phyloP scores from a whole-genome alignment of 2,797 vertebrate genomes.

The Cossypha dichroa region DNA sequence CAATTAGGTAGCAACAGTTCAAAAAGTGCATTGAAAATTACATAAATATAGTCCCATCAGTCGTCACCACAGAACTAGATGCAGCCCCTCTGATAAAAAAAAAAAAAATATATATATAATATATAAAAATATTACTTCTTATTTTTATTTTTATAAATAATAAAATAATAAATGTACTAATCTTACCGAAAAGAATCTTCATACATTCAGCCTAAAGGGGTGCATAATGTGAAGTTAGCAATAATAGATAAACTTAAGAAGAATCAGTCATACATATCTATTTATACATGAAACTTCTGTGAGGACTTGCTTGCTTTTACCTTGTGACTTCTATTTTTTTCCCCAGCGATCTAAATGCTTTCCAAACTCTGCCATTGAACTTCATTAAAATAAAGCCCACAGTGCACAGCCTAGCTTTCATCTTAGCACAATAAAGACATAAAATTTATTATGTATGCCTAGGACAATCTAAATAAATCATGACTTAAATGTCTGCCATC shows the following conservation, averaged over 20 bases:
- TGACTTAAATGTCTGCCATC: constrained; percentile 16
- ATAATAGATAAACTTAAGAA: background rate
- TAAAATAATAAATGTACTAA: too few relatives aligned
- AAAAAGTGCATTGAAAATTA: background rate
- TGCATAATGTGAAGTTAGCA: background rate
- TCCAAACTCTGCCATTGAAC: background rate
- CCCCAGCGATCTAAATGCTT: background rate
- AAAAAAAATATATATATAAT: too few relatives aligned
- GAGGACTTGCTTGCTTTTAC: background rate
- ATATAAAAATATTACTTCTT: background rate
- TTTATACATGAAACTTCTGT: background rate
- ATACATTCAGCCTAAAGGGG: background rate
- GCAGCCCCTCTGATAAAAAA: background rate
- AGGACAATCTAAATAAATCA: constrained; percentile 50
- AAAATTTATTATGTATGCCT: constrained; percentile 26
- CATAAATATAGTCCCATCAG: background rate
- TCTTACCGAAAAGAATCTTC: background rate
- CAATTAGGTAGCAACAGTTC: background rate
- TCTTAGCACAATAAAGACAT: constrained; percentile 30
- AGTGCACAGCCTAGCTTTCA: background rate
- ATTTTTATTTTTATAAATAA: background rate
- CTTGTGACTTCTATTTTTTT: background rate
- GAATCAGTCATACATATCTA: background rate
- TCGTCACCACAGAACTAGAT: background rate
- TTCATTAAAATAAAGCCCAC: background rate